phyloP scores from a whole-genome alignment of 2,797 vertebrate species.

The Gobionotothen gibberifrons region DNA sequence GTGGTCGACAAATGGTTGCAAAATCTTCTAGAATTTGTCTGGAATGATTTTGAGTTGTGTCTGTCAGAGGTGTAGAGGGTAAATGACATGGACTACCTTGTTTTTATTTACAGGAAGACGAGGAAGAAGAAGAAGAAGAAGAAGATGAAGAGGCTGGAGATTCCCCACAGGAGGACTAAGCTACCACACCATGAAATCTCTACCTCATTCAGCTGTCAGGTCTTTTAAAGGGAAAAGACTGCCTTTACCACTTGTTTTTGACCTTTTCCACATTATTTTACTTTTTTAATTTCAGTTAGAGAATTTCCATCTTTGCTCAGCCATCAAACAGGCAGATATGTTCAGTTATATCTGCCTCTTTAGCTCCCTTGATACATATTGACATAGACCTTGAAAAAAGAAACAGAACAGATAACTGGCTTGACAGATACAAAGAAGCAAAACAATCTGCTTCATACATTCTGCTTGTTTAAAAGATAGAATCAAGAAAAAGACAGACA shows the following conservation, averaged over 20 bases:
- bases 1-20: too few relatives aligned
- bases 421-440: background rate
- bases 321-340: slow-evolving; percentile 7
- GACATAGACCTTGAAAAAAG: background rate
- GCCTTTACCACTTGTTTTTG: slow-evolving; percentile 94
- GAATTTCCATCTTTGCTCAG: slow-evolving; percentile 50
- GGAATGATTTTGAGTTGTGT: background rate
- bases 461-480: background rate
- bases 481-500: background rate
- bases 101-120: slow-evolving; percentile 87
- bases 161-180: slow-evolving; percentile 92
- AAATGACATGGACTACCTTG: slow-evolving; percentile 17
- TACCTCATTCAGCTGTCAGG: slow-evolving; percentile 96
- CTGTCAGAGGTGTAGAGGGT: background rate
- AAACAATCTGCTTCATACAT: background rate
- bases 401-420: background rate
- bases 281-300: slow-evolving; percentile 67
- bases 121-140: slow-evolving; percentile 53
- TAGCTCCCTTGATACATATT: slow-evolving; percentile 10
- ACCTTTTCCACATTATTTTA: slow-evolving; percentile 84
- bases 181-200: slow-evolving; percentile 86
- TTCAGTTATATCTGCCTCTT: background rate
- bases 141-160: slow-evolving; percentile 90
- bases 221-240: slow-evolving; percentile 95
- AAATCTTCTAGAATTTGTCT: too few relatives aligned